Conservation (phyloP, 2,888 invertebrate genomes). For the Strigamia transsilvanica region DNA sequence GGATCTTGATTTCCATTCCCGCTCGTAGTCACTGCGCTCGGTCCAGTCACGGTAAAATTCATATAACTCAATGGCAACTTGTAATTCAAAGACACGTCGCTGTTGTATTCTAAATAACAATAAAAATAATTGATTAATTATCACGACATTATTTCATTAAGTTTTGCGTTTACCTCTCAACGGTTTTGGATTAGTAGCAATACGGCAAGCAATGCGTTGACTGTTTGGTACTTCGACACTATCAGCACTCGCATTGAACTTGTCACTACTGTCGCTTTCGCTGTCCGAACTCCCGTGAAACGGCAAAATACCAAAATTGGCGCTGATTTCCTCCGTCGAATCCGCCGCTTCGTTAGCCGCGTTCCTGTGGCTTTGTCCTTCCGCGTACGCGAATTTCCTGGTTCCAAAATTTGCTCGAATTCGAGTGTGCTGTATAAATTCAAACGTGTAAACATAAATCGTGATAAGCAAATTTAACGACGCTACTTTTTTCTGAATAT, state of each 20-base stretch:
- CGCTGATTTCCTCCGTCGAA: conserved; percentile 62
- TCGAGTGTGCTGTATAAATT: conserved; percentile 50
- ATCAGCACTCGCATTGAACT: conserved; percentile 57
- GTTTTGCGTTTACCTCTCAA: conserved; percentile 59
- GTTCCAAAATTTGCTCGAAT: conserved; percentile 64
- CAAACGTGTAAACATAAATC: background rate
- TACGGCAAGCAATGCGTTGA: conserved; percentile 61
- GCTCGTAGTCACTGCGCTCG: conserved; percentile 58
- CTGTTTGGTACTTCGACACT: conserved; percentile 57
- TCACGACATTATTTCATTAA: background rate
- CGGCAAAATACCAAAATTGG: conserved; percentile 63
- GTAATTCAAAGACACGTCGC: conserved; percentile 61
- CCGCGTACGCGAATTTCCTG: conserved; percentile 62
- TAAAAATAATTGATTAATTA: background rate
- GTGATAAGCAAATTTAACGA: conserved; percentile 51
- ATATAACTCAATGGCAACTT: conserved; percentile 62
- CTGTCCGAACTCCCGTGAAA: conserved; percentile 62
- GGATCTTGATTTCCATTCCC: conserved; percentile 61
- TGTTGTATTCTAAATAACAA: conserved; percentile 61
- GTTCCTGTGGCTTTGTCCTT: conserved; percentile 62
- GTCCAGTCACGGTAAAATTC: conserved; percentile 61
- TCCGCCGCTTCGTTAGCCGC: conserved; percentile 63
- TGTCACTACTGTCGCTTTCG: conserved; percentile 61
- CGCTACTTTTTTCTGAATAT: conserved; percentile 63
- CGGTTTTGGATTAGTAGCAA: conserved; percentile 59